Percentiles rank a stretch among this genome's conserved stretches.
phyloP scores from a whole-genome alignment of 2,113 vertebrate species.

The Heliornis fulica region DNA sequence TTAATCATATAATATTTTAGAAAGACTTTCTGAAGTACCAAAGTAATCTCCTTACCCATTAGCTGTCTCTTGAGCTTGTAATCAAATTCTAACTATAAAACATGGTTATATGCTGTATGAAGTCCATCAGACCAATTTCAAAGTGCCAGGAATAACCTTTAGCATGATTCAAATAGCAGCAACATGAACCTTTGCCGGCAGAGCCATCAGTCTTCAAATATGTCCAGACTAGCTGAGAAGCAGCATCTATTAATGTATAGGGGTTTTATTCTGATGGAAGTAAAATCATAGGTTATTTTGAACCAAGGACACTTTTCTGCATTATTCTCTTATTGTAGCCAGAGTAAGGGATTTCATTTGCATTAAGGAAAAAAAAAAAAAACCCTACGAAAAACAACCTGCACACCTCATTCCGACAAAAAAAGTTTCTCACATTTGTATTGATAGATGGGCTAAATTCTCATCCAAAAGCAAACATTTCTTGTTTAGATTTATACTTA shows the following conservation, averaged over 20 bases:
- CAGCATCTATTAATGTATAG: neutral
- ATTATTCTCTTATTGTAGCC: neutral
- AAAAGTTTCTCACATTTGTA: neutral
- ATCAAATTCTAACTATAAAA: constrained; percentile 29
- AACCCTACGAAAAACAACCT: too few species aligned
- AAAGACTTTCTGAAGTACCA: neutral
- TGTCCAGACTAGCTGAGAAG: neutral
- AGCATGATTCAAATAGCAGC: neutral
- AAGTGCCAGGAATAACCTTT: constrained; percentile 23
- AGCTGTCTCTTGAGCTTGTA: constrained; percentile 16
- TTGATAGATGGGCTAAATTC: neutral
- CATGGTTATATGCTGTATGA: neutral
- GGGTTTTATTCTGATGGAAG: neutral
- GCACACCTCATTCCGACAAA: too few species aligned
- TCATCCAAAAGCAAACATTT: neutral
- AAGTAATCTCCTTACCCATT: constrained; percentile 22
- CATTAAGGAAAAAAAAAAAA: neutral
- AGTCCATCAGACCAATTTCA: neutral
- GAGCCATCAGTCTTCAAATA: constrained; percentile 14
- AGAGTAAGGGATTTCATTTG: neutral
- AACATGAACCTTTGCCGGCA: neutral
- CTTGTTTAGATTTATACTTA: neutral
- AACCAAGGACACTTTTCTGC: neutral
- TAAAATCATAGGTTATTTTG: constrained; percentile 3
- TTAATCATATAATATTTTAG: neutral